Percentiles rank a stretch among this genome's conserved stretches.
Conservation (phyloP, 2,113 vertebrate genomes). For the Ceratotherium simum region DNA sequence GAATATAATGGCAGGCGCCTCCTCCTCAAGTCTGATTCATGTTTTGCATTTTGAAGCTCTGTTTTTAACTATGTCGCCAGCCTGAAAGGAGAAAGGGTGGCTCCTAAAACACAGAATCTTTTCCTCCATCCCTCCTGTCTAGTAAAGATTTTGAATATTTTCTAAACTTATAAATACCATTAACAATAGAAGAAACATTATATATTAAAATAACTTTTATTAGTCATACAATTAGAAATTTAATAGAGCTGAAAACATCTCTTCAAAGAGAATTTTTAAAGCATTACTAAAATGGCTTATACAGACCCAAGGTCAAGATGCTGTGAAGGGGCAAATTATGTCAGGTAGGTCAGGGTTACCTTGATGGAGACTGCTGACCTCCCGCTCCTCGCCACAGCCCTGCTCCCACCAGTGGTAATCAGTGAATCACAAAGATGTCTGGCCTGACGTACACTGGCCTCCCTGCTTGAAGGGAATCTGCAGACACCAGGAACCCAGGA, state of each 20-base stretch:
- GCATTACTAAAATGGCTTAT: neutral
- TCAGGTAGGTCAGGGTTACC: too few relatives aligned
- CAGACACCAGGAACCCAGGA: too few relatives aligned
- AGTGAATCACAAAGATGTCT: neutral
- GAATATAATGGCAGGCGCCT: fast-evolving
- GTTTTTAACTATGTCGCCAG: neutral
- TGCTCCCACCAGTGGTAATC: fast-evolving
- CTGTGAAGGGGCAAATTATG: fast-evolving
- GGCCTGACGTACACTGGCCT: neutral
- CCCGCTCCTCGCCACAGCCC: fast-evolving
- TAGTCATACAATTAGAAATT: neutral
- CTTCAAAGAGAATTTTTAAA: neutral
- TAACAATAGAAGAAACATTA: neutral
- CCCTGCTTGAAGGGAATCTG: neutral
- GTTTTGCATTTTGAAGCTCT: neutral
- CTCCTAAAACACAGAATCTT: neutral
- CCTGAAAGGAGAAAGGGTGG: neutral
- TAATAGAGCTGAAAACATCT: neutral
- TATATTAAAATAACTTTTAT: neutral
- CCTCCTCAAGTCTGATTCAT: neutral
- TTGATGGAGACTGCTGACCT: neutral
- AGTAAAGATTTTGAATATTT: neutral
- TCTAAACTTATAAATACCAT: neutral
- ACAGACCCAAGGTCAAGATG: neutral
- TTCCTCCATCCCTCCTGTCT: neutral